Evolutionary conservation across 2,888 invertebrate species (phyloP).

Genomic region (Periphyllus acericola): DNA sequence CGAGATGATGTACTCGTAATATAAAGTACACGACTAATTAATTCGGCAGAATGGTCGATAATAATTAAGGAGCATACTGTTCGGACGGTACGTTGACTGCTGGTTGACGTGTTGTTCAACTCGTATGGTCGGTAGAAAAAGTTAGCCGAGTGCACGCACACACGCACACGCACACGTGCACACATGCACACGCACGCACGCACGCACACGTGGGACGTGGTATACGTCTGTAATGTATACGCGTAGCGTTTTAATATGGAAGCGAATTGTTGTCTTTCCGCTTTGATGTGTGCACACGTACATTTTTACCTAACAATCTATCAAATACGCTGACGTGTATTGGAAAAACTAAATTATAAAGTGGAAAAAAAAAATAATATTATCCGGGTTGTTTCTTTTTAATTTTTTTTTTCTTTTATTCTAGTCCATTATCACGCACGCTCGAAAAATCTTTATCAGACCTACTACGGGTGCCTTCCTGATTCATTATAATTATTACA

Average conservation of each 20-base stretch:
- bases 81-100: constrained; percentile 30
- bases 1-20: not conserved
- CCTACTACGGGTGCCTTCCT: not conserved
- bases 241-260: not conserved
- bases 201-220: not conserved
- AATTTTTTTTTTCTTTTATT: not conserved
- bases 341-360: constrained; percentile 31
- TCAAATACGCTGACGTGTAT: constrained; percentile 21
- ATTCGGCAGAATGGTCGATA: not conserved
- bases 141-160: not conserved
- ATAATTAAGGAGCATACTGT: not conserved
- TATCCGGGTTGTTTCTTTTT: not conserved
- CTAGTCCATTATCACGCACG: constrained; percentile 27
- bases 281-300: not conserved
- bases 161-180: not conserved
- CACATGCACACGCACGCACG: not conserved
- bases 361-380: constrained; percentile 13
- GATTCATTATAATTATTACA: constrained; percentile 1
- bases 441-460: not conserved
- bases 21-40: not conserved
- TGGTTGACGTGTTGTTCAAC: constrained; percentile 3
- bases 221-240: not conserved
- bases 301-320: not conserved
- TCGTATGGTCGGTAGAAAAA: not conserved
- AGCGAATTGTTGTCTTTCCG: constrained; percentile 14